Evolutionary conservation across 1,140 invertebrate species (phyloP).

Genomic region (Agrilus planipennis): DNA sequence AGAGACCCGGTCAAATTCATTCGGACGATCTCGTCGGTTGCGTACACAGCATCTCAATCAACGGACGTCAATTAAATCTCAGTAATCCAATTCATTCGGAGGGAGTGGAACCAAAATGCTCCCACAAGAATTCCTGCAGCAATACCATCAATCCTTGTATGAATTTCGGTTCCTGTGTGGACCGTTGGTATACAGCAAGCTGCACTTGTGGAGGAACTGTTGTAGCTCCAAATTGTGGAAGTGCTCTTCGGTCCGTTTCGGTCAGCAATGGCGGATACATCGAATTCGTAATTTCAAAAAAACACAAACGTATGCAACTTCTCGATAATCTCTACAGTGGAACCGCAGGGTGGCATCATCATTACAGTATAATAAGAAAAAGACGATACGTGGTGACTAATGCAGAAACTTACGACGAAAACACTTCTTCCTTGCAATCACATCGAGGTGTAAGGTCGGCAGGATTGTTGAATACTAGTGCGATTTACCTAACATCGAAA

Average conservation of each 20-base stretch:
- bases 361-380: too few species aligned
- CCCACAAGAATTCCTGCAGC: conserved; percentile 48
- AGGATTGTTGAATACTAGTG: conserved; percentile 22
- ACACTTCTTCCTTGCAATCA: conserved; percentile 14
- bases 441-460: conserved; percentile 19
- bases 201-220: conserved; percentile 58
- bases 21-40: conserved; percentile 90
- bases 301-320: conserved; percentile 73
- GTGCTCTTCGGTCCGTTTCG: conserved; percentile 65
- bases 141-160: conserved; percentile 46
- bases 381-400: too few species aligned
- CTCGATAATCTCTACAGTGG: conserved; percentile 64
- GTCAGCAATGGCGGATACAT: conserved; percentile 64
- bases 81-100: conserved; percentile 59
- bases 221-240: conserved; percentile 65
- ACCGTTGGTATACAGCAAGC: conserved; percentile 64
- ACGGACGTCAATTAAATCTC: conserved; percentile 69
- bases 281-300: conserved; percentile 70
- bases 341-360: conserved; percentile 52
- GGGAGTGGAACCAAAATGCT: conserved; percentile 63
- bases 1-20: conserved; percentile 75
- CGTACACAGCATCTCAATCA: conserved; percentile 78
- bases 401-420: too few species aligned
- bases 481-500: conserved; percentile 42
- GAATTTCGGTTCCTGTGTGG: conserved; percentile 57